Percentiles rank a stretch among this genome's conserved stretches.
Conservation (phyloP, 2,888 invertebrate genomes). For the Melanargia galathea region DNA sequence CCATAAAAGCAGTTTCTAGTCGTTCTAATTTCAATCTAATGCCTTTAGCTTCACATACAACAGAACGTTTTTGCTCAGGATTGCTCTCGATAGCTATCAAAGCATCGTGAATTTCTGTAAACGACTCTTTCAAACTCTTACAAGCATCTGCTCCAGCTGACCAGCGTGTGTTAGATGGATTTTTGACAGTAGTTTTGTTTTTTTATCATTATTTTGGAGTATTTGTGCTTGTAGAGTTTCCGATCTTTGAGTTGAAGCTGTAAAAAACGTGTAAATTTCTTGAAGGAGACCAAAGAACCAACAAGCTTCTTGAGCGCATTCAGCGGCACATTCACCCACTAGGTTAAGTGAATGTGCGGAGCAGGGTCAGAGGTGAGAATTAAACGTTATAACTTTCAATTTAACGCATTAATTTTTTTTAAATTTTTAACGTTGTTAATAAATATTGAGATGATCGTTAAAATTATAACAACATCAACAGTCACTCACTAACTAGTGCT, state of each 20-base stretch:
- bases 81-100: not conserved
- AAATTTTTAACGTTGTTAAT: too few relatives aligned
- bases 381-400: too few relatives aligned
- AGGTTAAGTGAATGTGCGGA: slow-evolving; percentile 1
- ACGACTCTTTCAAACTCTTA: slow-evolving; percentile 1
- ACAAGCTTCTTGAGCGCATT: not conserved
- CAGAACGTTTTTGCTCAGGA: slow-evolving; percentile 1
- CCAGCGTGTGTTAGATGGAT: slow-evolving; percentile 1
- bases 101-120: not conserved
- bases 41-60: slow-evolving; percentile 1
- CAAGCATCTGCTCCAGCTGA: not conserved
- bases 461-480: too few relatives aligned
- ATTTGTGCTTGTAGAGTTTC: slow-evolving; percentile 1
- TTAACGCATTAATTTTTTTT: too few relatives aligned
- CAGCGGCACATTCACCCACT: not conserved
- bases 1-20: too few relatives aligned
- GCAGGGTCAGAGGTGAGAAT: too few relatives aligned
- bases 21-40: not conserved
- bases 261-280: slow-evolving; percentile 1
- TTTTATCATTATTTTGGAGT: not conserved
- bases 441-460: too few relatives aligned
- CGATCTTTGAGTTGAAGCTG: not conserved
- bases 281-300: not conserved
- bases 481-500: too few relatives aligned
- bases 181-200: not conserved